A percentile compares a stretch with the other conserved stretches of the same genome.
These are phyloP conservation scores for Leptinotarsa lineolata DNA, from an alignment of 1,140 invertebrate species.

Conservation along the genomic window DNA sequence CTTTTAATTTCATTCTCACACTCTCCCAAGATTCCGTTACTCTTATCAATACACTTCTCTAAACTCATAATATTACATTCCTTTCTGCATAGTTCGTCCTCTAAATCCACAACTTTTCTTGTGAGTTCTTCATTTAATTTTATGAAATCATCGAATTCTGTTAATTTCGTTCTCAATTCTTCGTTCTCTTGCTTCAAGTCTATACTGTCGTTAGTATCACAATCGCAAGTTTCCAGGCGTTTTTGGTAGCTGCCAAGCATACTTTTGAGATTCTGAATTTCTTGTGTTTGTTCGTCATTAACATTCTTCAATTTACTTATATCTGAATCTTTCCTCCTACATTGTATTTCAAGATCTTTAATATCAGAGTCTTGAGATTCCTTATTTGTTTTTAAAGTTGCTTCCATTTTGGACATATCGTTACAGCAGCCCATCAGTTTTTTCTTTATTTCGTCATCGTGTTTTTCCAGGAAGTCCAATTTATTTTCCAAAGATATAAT, in stretches of 20 bases:
- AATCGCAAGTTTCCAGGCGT: neutral
- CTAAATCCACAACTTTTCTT: neutral
- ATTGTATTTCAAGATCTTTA: neutral
- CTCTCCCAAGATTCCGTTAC: slow-evolving; percentile 17
- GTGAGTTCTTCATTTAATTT: neutral
- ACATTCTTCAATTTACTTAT: neutral
- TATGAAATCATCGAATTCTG: neutral
- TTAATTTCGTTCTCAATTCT: neutral
- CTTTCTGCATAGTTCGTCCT: slow-evolving; percentile 14
- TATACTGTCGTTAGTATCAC: neutral
- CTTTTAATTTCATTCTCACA: slow-evolving; percentile 23
- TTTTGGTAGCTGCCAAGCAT: neutral
- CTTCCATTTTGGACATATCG: slow-evolving; percentile 7
- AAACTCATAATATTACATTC: slow-evolving; percentile 14
- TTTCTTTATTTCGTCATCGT: neutral
- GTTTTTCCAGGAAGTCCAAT: neutral
- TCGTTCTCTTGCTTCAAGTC: neutral
- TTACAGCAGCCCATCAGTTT: neutral
- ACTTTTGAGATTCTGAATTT: slow-evolving; percentile 1
- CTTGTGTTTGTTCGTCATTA: neutral
- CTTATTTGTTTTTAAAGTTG: neutral
- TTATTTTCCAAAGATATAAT: neutral
- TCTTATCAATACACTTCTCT: slow-evolving; percentile 21
- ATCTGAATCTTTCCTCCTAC: neutral
- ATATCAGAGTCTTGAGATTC: neutral